Conservation (phyloP, 2,113 vertebrate genomes). For the Anhinga rufa region DNA sequence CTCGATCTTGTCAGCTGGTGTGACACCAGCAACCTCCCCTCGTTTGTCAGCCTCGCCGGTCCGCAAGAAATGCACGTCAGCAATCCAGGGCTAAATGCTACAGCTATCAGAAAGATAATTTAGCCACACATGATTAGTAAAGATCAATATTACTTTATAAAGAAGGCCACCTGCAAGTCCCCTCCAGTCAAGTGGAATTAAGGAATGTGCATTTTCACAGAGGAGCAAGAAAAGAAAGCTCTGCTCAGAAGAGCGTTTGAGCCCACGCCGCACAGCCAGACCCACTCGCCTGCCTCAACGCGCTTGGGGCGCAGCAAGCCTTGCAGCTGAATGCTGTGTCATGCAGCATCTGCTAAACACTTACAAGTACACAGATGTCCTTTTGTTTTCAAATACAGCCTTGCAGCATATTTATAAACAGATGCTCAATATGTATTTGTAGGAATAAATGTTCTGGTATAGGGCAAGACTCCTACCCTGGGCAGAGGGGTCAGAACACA, state of each 20-base stretch:
- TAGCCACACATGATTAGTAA: not conserved
- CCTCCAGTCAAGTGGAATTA: not conserved
- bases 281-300: not conserved
- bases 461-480: not conserved
- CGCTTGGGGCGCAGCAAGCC: not conserved
- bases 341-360: not conserved
- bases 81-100: not conserved
- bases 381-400: not conserved
- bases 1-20: not conserved
- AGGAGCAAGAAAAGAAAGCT: not conserved
- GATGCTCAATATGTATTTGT: not conserved
- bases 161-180: not conserved
- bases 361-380: not conserved
- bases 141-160: not conserved
- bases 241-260: not conserved
- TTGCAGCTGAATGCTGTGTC: not conserved
- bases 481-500: not conserved
- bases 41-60: not conserved
- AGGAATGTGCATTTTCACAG: not conserved
- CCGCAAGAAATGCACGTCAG: not conserved
- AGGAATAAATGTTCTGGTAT: not conserved
- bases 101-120: not conserved
- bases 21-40: not conserved
- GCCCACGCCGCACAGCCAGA: not conserved
- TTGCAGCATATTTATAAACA: not conserved